Evolutionary conservation across 2,113 vertebrate species (phyloP), one percentile per base, ranked within the genome.

Genomic region (Actenoides hombroni): DNA sequence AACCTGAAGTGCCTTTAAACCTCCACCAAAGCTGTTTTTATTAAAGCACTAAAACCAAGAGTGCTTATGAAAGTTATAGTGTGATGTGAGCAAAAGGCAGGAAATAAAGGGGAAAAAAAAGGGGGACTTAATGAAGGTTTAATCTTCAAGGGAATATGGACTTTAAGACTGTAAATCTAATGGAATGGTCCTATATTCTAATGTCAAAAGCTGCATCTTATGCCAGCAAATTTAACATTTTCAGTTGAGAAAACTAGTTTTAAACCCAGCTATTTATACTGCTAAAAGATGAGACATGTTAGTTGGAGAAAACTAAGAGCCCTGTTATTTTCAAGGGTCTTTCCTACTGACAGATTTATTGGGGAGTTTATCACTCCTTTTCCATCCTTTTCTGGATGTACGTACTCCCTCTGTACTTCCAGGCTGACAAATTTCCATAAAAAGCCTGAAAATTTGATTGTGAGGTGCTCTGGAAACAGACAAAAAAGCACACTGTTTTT

Each of bases 111-210:
- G 63, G 65, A 9, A 39, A 67, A 68, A 82, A 67, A 91, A 76
- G 74, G 85, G 94, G 96, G 80, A 97, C 76, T 97, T 98, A 98
- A 98, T 98, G 98, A 98, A 98, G 96, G 86, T 98, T 98, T 98
- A 98, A 98, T 98, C 97, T 98, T 98, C 97, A 95, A 95, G 97
- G 98, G 98, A 98, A 95, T 98, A 98, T 69, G 91, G 94, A 83
- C 93, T 96, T 97, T 93, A 88, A 53, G 96, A 69, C 94, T 91
- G 97, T 98, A 98, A 98, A 98, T 97, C 97, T 97, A 53, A 71
- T 21, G 88, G 96, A 97, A 95, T 91, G 84, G 97, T 95, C 93
- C 96, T 94, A 96, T 97, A 97, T 95, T 95, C 97, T 93, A 70
- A 68, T 91, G 98, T 98, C 97, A 98, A 96, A 97, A 95, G 91